Base-by-base conservation (phyloP, 2,888 invertebrate species). In the Nomada hirtipes region DNA sequence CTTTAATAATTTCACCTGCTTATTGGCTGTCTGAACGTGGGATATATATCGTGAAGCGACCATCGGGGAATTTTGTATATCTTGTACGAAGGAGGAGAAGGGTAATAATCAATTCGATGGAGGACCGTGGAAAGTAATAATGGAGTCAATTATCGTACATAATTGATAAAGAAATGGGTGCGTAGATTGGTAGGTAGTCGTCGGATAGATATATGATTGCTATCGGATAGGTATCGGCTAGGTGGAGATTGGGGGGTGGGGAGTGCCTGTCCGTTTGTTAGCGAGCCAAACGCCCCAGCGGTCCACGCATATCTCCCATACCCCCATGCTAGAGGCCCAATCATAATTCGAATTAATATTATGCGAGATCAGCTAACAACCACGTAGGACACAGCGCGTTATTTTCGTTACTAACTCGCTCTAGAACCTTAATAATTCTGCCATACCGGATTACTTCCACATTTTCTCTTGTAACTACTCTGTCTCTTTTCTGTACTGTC, bases 211-310 rank as follows among this genome's bases (percentile, higher is more conserved):
- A 20, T 53, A 18, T 42, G 18, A 61, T 61, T 20, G 26, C 2
- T 36, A 9, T 36, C 55, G 36, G 42, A n/a, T 44, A 23, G 7
- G n/a, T 42, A 9, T 36, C 55, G 36, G 42, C 13, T 44, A 23
- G 13, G n/a, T 42, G 23, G 1, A 23, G 23, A 23, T 23, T 23
- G 10, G 20, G 36, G 13, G 60, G 29, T 89, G 91, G 47, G 92
- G 91, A 93, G 92, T 94, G 94, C 94, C 94, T 94, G 93, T 93
- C 93, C 91, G 93, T 93, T 93, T 94, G 90, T 94, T 94, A 94
- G 94, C 93, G 93, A 93, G 93, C 93, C 92, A 93, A 91, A 93
- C 92, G 93, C 92, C 92, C 93, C 92, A 92, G 91, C 92, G 93
- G 93, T 93, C 93, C 94, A 93, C 93, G 91, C 91, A 91, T 90